Evolutionary conservation across 2,113 vertebrate species (phyloP), one percentile per base, ranked within the genome.

Genomic region (Trematomus loennbergii): DNA sequence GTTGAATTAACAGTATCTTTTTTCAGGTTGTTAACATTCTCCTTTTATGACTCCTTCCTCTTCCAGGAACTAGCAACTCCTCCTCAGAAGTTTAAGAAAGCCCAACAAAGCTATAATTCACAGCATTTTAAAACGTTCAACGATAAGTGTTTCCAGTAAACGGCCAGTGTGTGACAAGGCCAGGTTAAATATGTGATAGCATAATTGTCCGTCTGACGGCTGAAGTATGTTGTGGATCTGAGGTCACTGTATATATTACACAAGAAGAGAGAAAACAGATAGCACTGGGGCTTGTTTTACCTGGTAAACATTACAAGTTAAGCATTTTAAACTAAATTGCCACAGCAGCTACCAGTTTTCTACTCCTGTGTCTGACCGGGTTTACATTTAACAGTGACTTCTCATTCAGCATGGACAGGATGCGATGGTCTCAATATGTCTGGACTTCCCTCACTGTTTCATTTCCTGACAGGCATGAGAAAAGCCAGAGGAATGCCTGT

Each of bases 381-480:
- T 71, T 45, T 74, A 59, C 15, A 17, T 78, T 76, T 64, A 67
- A 50, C 50, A 50, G 36, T 40, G 16, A 12, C 15, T 3, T 67
- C 25, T 75, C 18, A n/a, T 68, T 72, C 67, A 25, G 53, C 62
- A 43, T 20, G 54, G 81, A 55, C 48, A 18, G 46, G 65, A 78
- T 77, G 82, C 63, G 79, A 82, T 82, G 58, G 63, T 66, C 63
- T 57, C 87, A 84, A 86, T 61, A 82, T 64, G 54, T 80, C 82
- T 81, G 63, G 57, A 76, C 58, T 72, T 79, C 25, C 1, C 33
- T 15, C 48, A 36, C 65, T 22, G 67, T 84, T 85, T 89, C 60
- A 79, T 84, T 89, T 87, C 84, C 81, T 84, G 82, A 60, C 70
- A 45, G 60, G 48, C 29, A 86, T 63, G 73, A 89, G 79, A 72